Evolutionary conservation across 2,888 invertebrate species (phyloP), one percentile per base, ranked within the genome.

Genomic region (Agapostemon virescens): DNA sequence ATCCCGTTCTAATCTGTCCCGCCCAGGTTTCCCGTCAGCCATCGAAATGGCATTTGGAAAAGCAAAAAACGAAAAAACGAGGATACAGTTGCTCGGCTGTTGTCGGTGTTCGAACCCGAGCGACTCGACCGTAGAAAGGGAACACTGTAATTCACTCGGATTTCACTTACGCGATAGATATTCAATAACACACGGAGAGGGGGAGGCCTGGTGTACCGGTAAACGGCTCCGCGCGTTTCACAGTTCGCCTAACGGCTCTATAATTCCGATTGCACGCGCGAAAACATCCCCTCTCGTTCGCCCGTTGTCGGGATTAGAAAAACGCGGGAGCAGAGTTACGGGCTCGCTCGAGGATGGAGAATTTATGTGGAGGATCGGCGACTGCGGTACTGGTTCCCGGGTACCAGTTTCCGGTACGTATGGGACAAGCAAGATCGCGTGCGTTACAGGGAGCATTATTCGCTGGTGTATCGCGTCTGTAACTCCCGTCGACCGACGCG

Each of bases 361-460:
- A 72, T 72, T 72, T 72, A 72, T 36, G 36, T 23, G 6, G n/a
- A 26, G 71, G 23, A 45, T 33, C 42, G 71, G 42, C 42, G 45
- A n/a, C 49, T 42, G 36, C 23, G 30, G 42, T 67, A 64, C 74
- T 23, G 38, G 58, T 30, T 55, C 49, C 15, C 17, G 20, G 20
- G 45, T 42, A 58, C 74, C 61, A 45, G 36, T 45, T 36, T 38
- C 49, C 15, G 55, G 68, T 58, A 63, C 63, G 36, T 38, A 26
- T 45, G 64, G 36, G 75, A 70, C 42, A 36, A 67, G 67, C 33
- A 67, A 49, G 71, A 72, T 77, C 69, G 76, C 76, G 77, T 77
- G 77, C 77, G 67, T 71, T 66, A 38, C 61, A 63, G 52, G 61
- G 63, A 63, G 74, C 69, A 49, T 64, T 76, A 70, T 75, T 69